phyloP scores from a whole-genome alignment of 2,888 invertebrate genomes.

The Trileptium ribeirensis region DNA sequence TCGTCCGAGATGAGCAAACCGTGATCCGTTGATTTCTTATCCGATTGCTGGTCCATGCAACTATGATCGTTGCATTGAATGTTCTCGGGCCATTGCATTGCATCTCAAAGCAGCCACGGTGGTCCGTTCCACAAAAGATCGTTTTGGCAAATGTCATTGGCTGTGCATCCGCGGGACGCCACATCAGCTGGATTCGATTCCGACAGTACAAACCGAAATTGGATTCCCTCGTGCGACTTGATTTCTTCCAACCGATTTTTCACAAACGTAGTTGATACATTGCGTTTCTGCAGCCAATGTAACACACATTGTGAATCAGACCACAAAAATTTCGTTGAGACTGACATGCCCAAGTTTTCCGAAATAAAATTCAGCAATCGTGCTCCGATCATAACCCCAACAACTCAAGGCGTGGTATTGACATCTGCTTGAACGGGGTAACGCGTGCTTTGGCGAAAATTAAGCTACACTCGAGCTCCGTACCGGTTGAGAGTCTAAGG shows the following conservation, averaged over 20 bases:
- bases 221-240: neutral
- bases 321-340: neutral
- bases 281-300: neutral
- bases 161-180: slow-evolving; percentile 40
- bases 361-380: neutral
- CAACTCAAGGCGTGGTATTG: neutral
- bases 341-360: neutral
- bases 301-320: neutral
- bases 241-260: neutral
- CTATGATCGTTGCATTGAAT: too few relatives aligned
- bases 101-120: too few relatives aligned
- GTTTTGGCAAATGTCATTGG: too few relatives aligned
- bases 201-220: neutral
- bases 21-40: too few relatives aligned
- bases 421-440: neutral
- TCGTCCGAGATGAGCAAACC: too few relatives aligned
- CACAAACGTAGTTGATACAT: neutral
- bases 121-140: too few relatives aligned
- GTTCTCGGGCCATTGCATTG: too few relatives aligned
- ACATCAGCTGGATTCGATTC: slow-evolving; percentile 43
- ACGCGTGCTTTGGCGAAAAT: neutral
- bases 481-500: too few relatives aligned
- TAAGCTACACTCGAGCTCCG: neutral
- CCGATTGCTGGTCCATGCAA: too few relatives aligned
- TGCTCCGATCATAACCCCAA: neutral